Percentiles rank a stretch among this genome's conserved stretches.
Evolutionary conservation across 2,113 vertebrate species (phyloP).

Genomic region (Lampris incognitus): DNA sequence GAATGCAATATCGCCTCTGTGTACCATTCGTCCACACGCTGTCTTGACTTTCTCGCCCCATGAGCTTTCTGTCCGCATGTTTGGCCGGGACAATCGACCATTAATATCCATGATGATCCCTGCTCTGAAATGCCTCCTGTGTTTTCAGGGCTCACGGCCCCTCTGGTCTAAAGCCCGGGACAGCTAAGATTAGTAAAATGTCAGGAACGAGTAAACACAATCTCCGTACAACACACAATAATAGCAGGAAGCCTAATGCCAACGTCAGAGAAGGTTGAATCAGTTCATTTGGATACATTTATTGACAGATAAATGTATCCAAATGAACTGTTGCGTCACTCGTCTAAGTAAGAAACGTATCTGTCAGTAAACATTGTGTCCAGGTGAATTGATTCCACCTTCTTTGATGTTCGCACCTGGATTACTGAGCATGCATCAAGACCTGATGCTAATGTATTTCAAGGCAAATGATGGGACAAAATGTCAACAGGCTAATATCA

Average conservation of each 20-base stretch:
- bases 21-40: background rate
- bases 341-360: too few species aligned
- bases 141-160: conserved; percentile 55
- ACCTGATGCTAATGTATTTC: conserved; percentile 1
- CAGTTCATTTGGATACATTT: background rate
- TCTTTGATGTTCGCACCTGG: too few species aligned
- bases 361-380: too few species aligned
- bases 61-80: conserved; percentile 37
- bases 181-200: conserved; percentile 26
- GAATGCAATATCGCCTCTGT: background rate
- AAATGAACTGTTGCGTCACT: too few species aligned
- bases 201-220: conserved; percentile 22
- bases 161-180: conserved; percentile 28
- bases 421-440: too few species aligned
- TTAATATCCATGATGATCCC: conserved; percentile 63
- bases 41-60: conserved; percentile 29
- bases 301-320: too few species aligned
- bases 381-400: too few species aligned
- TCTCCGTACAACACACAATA: background rate
- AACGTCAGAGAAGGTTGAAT: background rate
- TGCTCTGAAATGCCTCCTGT: conserved; percentile 58
- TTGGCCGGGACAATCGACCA: conserved; percentile 70
- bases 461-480: background rate
- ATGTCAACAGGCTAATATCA: background rate
- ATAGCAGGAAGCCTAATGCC: background rate